These are phyloP conservation scores for Nemotelus pantherinus DNA, from an alignment of 2,888 invertebrate genomes.

Conservation along the genomic window DNA sequence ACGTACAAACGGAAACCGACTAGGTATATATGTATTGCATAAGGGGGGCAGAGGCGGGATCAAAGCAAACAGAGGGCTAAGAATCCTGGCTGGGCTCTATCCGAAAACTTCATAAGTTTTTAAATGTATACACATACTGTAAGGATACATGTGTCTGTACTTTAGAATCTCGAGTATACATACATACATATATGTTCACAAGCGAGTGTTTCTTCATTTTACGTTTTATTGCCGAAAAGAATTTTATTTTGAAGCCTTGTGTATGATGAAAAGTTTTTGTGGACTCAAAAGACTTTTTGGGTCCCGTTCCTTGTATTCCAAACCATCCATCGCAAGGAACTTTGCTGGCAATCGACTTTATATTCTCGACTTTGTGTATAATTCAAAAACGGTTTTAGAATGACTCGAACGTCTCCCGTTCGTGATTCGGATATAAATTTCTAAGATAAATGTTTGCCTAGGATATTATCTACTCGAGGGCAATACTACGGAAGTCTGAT, in stretches of 20 bases:
- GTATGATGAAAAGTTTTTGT: constrained; percentile 12
- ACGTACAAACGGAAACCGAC: no score
- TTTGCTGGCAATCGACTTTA: constrained; percentile 8
- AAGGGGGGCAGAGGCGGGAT: not conserved
- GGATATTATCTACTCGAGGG: constrained; percentile 30
- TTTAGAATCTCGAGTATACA: no score
- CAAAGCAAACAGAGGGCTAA: not conserved
- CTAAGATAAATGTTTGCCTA: constrained; percentile 47
- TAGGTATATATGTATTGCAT: no score
- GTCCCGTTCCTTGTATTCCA: not conserved
- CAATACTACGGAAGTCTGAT: constrained; percentile 8
- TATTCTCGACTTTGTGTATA: constrained; percentile 27
- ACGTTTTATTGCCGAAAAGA: constrained; percentile 9
- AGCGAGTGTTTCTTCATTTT: not conserved
- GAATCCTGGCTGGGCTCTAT: constrained; percentile 5
- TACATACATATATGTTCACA: no score
- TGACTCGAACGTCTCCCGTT: constrained; percentile 30
- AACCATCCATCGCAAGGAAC: no score
- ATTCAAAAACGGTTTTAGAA: constrained; percentile 25
- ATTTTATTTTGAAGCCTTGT: constrained; percentile 3
- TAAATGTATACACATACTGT: not conserved
- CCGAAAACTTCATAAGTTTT: constrained; percentile 30
- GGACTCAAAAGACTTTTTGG: constrained; percentile 1
- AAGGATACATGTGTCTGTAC: no score
- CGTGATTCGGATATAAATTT: constrained; percentile 50